Conservation (phyloP, 2,113 vertebrate species). For the Epinephelus fuscoguttatus region DNA sequence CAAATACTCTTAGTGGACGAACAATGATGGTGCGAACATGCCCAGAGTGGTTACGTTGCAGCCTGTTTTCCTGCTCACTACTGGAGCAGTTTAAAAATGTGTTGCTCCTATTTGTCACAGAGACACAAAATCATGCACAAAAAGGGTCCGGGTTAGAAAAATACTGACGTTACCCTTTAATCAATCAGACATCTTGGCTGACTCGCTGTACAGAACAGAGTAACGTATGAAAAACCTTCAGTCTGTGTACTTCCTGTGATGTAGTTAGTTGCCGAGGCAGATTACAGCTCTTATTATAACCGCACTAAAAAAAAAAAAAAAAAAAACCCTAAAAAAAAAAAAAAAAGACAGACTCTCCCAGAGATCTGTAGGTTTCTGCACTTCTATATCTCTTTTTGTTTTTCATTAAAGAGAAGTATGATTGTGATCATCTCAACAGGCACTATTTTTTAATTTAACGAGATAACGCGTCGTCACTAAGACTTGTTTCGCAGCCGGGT, state of each 20-base stretch:
- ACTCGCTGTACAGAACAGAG: slow-evolving; percentile 1
- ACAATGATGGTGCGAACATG: too few relatives aligned
- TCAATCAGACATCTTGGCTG: not conserved
- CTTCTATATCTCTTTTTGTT: slow-evolving; percentile 40
- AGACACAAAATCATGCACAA: too few relatives aligned
- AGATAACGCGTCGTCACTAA: not conserved
- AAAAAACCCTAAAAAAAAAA: slow-evolving; percentile 13
- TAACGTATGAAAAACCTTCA: slow-evolving; percentile 46
- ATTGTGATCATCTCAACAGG: slow-evolving; percentile 60
- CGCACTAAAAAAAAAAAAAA: slow-evolving; percentile 17
- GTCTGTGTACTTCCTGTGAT: slow-evolving; percentile 63
- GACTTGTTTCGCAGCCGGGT: slow-evolving; percentile 7
- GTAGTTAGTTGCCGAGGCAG: slow-evolving; percentile 55
- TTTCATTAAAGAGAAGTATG: slow-evolving; percentile 31
- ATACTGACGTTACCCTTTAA: too few relatives aligned
- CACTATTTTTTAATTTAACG: slow-evolving; percentile 30
- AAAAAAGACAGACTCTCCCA: not conserved
- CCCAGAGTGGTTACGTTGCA: too few relatives aligned
- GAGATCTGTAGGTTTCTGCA: slow-evolving; percentile 41
- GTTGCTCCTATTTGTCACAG: too few relatives aligned
- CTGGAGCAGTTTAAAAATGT: too few relatives aligned
- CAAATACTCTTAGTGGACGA: too few relatives aligned
- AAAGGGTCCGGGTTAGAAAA: too few relatives aligned
- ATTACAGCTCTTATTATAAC: slow-evolving; percentile 50
- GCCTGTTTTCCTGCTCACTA: too few relatives aligned